Base-by-base conservation (phyloP, 2,797 vertebrate species). In the Tarsius wallacei region DNA sequence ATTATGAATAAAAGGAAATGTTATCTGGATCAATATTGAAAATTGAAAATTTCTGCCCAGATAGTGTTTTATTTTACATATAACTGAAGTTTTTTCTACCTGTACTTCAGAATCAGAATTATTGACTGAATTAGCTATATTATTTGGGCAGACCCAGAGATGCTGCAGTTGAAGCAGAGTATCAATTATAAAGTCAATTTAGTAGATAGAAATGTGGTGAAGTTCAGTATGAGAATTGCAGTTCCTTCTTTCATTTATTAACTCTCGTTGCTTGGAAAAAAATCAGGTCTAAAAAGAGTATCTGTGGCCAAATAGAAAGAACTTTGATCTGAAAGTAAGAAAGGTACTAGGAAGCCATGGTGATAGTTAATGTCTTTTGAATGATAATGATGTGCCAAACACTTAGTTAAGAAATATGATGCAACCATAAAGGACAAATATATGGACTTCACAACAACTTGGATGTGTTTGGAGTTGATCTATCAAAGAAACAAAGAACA, bases 161-260 rank as follows among this genome's bases (percentile, higher is more conserved):
- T 96, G 59, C 10, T 49, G 57, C 26, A 5, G 51, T 76, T 70
- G 33, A 89, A 92, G 31, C 13, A 49, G 33, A 81, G 5, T 16
- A 78, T 63, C 21, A 91, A 95, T 70, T 87, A 31, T 71, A 88
- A 85, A 85, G 24, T 76, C 8, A 70, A 57, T 17, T 94, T 80
- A 61, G 10, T 88, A 33, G 9, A 17, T 19, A 64, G 74, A 83
- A 42, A 51, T 85, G 42, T 74, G 59, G n/a, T 74, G 47, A 21
- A 86, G 7, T 2, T 53, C 57, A 63, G 53, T 61, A 74, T 55
- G 12, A 61, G 4, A 70, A 16, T n/a, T 91, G 10, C 1, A 81
- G 31, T 64, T 80, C 17, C 55, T 76, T 73, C 21, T 59, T 71
- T 22, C 17, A 49, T 68, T 59, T 71, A 87, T 77, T 33, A 42